Base-by-base conservation (phyloP, 2,113 vertebrate genomes). In the Anguilla rostrata region DNA sequence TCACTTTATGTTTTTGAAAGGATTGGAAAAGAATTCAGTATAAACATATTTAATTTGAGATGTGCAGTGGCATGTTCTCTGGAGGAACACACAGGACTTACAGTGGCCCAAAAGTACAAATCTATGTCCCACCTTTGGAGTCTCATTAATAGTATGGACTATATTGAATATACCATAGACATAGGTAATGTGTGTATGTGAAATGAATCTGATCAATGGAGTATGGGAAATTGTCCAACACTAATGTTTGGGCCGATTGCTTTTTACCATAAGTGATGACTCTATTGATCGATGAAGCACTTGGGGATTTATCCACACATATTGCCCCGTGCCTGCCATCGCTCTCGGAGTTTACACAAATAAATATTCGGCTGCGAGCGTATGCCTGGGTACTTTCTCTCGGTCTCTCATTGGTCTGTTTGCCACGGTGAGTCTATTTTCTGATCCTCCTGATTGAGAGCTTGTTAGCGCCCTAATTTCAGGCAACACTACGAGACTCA, bases 391-490 rank as follows among this genome's bases (percentile, higher is more conserved):
- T 82, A 53, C 63, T 84, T 63, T 84, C 6, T 71, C 66, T 78
- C 81, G 22, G 81, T 26, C 81, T 29, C 41, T 87, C 75, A 15
- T 66, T 71, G 29, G 83, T 40, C 22, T 66, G 39, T 82, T 84
- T 49, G n/a, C 60, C 66, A 2, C 18, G 16, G 39, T 39, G 20
- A 78, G 83, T 41, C 12, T 81, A 39, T 57, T 63, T 57, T 39
- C 79, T 91, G 91, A 92, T 89, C 85, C 87, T 88, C 79, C 87
- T 89, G 89, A 91, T 90, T 92, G 94, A 93, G 87, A 91, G 89
- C 39, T 57, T 91, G 91, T 93, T 88, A 89, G 90, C 88, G 85
- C 85, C 84, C 89, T 92, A 91, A 91, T 92, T 92, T 89, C 86
- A 92, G 90, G 63, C 91, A 91, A 82, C 14, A 63, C 85, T 85